Conservation (phyloP, 2,113 vertebrate species). For the Crotalus helleri region DNA sequence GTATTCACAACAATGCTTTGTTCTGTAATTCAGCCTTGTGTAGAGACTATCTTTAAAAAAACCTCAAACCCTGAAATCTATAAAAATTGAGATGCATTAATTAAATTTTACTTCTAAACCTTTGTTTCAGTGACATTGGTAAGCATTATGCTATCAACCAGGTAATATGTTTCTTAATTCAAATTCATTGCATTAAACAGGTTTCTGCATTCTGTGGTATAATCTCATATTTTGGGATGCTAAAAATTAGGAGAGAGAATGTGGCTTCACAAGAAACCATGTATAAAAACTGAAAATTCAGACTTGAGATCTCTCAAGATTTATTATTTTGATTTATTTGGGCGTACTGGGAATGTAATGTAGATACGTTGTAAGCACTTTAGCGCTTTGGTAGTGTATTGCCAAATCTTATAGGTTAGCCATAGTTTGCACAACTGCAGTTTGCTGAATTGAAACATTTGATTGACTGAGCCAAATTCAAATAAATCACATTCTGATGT, state of each 20-base stretch:
- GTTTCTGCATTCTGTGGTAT: background rate
- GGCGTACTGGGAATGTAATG: background rate
- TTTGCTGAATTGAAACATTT: background rate
- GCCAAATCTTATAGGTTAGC: background rate
- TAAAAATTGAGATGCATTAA: background rate
- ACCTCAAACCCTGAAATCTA: background rate
- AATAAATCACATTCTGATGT: background rate
- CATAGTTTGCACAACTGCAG: background rate
- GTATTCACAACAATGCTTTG: background rate
- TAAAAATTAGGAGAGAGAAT: background rate
- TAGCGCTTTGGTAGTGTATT: background rate
- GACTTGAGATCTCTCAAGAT: background rate
- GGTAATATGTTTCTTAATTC: background rate
- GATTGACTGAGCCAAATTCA: background rate
- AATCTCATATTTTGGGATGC: background rate
- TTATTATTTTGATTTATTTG: background rate
- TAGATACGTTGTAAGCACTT: background rate
- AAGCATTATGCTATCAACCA: background rate
- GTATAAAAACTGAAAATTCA: background rate
- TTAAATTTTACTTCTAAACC: background rate
- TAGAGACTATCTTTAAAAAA: background rate
- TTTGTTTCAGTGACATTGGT: background rate
- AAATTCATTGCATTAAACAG: background rate
- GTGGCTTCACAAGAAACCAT: background rate
- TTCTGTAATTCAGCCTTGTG: background rate